Conservation (phyloP, 2,888 invertebrate genomes). For the Germaria angustata region DNA sequence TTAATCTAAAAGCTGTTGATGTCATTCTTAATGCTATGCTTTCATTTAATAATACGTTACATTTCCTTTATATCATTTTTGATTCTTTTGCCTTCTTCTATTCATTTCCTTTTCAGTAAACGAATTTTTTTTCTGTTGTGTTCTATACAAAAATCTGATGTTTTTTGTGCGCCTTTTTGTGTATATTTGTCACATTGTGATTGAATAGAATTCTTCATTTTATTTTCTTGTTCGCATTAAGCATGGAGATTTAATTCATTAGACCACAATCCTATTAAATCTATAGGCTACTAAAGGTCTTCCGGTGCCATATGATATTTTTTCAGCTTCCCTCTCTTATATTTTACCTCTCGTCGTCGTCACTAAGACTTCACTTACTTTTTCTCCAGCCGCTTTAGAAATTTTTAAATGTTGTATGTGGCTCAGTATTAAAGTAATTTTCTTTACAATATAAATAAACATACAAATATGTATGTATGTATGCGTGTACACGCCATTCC, state of each 20-base stretch:
- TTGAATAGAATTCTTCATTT: constrained; percentile 15
- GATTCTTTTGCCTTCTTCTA: constrained; percentile 31
- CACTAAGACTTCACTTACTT: constrained; percentile 30
- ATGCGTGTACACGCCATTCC: neutral
- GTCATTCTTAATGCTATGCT: constrained; percentile 32
- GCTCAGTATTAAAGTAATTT: constrained; percentile 9
- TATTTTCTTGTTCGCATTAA: neutral
- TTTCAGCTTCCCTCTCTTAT: neutral
- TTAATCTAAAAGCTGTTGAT: constrained; percentile 52
- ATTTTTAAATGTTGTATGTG: constrained; percentile 20
- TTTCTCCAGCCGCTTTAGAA: neutral
- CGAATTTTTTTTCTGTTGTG: neutral
- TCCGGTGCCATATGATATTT: constrained; percentile 10
- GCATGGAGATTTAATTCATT: constrained; percentile 72
- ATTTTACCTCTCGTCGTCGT: neutral
- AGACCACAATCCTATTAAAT: constrained; percentile 72
- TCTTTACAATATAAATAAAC: neutral
- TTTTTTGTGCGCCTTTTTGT: neutral
- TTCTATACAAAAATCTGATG: neutral
- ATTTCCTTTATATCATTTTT: constrained; percentile 42
- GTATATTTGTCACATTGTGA: constrained; percentile 42
- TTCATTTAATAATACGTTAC: constrained; percentile 3
- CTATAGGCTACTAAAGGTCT: constrained; percentile 65
- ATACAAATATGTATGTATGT: neutral
- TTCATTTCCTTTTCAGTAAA: constrained; percentile 43